A percentile compares a stretch with the other conserved stretches of the same genome.
Conservation (phyloP, 2,797 vertebrate genomes). For the Rhabdomys pumilio region DNA sequence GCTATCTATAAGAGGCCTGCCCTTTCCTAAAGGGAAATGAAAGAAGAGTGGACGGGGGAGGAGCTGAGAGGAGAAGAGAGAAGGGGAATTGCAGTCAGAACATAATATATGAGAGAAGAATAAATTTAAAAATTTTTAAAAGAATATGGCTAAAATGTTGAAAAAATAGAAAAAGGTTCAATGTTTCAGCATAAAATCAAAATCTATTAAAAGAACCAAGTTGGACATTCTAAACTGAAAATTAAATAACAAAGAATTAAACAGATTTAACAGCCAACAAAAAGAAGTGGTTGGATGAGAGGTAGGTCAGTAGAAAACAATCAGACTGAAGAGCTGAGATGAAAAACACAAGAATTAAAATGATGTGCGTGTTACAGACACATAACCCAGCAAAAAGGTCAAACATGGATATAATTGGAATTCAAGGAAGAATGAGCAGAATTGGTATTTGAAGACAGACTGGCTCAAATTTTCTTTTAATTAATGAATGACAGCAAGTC, state of each 20-base stretch:
- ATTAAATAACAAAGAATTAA: slow-evolving; percentile 58
- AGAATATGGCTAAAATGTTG: slow-evolving; percentile 20
- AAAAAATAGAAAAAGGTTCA: slow-evolving; percentile 7
- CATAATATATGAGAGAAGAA: neutral
- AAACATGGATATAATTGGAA: neutral
- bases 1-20: neutral
- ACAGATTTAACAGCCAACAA: neutral
- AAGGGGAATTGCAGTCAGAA: neutral
- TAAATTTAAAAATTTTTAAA: neutral
- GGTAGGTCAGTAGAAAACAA: neutral
- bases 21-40: neutral
- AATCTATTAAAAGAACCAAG: slow-evolving; percentile 48
- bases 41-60: neutral
- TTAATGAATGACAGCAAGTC: neutral
- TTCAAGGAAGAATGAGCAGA: slow-evolving; percentile 9
- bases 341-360: slow-evolving; percentile 24
- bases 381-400: neutral
- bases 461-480: slow-evolving; percentile 36
- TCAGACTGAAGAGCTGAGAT: neutral
- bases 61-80: neutral
- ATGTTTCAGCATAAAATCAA: slow-evolving; percentile 21
- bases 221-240: slow-evolving; percentile 56
- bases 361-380: neutral
- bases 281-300: neutral
- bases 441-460: slow-evolving; percentile 27